Percentiles rank a stretch among this genome's conserved stretches.
Conservation (phyloP, 2,113 vertebrate genomes). For the Psittacara wagleri region DNA sequence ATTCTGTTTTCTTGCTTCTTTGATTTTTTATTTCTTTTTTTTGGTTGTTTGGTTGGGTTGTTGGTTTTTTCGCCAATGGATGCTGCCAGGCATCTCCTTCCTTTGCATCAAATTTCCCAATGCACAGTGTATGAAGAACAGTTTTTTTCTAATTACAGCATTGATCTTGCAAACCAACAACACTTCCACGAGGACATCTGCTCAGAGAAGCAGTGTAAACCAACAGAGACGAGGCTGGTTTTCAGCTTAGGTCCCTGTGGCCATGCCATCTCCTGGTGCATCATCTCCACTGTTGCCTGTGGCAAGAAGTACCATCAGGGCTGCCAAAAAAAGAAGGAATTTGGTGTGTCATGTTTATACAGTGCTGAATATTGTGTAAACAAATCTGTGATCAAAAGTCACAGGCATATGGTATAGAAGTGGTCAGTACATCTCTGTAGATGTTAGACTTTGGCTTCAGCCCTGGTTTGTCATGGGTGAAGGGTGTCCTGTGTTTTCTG, state of each 20-base stretch:
- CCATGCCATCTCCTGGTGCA: not conserved
- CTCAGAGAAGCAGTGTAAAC: not conserved
- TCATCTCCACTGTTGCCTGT: fast-evolving
- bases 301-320: not conserved
- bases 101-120: not conserved
- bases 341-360: not conserved
- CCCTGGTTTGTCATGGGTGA: fast-evolving
- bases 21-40: not conserved
- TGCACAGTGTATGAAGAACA: fast-evolving
- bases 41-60: not conserved
- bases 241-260: fast-evolving
- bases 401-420: fast-evolving
- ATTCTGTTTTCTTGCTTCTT: too few relatives aligned
- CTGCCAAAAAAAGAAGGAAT: not conserved
- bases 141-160: not conserved
- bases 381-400: fast-evolving
- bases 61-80: not conserved
- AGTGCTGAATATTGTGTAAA: fast-evolving
- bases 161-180: not conserved
- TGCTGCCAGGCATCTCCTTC: not conserved
- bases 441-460: not conserved
- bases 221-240: fast-evolving
- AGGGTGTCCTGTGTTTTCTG: not conserved
- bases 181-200: not conserved
- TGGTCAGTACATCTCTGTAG: fast-evolving